A percentile compares a stretch with the other conserved stretches of the same genome.
These are phyloP conservation scores for Drosophila demipolita DNA, from an alignment of 2,888 invertebrate genomes.

Conservation along the genomic window DNA sequence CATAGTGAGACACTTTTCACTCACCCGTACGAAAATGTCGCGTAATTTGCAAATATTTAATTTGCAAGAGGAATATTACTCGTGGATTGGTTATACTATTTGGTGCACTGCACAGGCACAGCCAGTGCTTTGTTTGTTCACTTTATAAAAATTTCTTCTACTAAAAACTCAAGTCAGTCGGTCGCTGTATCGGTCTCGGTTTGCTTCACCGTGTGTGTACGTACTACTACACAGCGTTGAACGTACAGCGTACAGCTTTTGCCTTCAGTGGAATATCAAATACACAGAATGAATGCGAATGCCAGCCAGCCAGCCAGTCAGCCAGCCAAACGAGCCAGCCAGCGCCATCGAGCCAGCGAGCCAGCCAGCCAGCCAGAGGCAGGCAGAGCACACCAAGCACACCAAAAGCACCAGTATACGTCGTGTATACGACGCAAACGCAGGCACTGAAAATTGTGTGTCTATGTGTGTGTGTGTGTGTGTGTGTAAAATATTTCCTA, in stretches of 20 bases:
- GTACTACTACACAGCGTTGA: slow-evolving; percentile 46
- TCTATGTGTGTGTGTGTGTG: slow-evolving; percentile 57
- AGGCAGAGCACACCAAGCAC: slow-evolving; percentile 52
- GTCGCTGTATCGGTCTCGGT: slow-evolving; percentile 57
- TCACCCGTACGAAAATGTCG: slow-evolving; percentile 80
- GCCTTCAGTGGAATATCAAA: slow-evolving; percentile 81
- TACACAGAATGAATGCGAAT: slow-evolving; percentile 80
- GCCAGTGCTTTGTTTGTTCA: slow-evolving; percentile 64
- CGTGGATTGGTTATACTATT: slow-evolving; percentile 49
- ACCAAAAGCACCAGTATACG: slow-evolving; percentile 36
- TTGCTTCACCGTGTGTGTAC: slow-evolving; percentile 54
- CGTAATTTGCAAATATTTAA: slow-evolving; percentile 76
- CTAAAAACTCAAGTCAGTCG: slow-evolving; percentile 72
- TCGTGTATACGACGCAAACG: slow-evolving; percentile 75
- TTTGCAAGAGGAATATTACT: slow-evolving; percentile 59
- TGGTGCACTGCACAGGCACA: slow-evolving; percentile 40
- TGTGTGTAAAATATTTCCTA: slow-evolving; percentile 21
- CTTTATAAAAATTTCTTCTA: slow-evolving; percentile 81
- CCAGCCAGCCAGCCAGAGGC: slow-evolving; percentile 35
- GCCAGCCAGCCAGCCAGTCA: slow-evolving; percentile 58
- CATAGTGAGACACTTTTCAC: slow-evolving; percentile 79
- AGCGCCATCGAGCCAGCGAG: background rate
- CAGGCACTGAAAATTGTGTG: slow-evolving; percentile 62
- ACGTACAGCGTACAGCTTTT: slow-evolving; percentile 67
- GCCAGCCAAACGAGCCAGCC: slow-evolving; percentile 30